Evolutionary conservation across 1,140 invertebrate genomes (phyloP).

Genomic region (Prorops nasuta): DNA sequence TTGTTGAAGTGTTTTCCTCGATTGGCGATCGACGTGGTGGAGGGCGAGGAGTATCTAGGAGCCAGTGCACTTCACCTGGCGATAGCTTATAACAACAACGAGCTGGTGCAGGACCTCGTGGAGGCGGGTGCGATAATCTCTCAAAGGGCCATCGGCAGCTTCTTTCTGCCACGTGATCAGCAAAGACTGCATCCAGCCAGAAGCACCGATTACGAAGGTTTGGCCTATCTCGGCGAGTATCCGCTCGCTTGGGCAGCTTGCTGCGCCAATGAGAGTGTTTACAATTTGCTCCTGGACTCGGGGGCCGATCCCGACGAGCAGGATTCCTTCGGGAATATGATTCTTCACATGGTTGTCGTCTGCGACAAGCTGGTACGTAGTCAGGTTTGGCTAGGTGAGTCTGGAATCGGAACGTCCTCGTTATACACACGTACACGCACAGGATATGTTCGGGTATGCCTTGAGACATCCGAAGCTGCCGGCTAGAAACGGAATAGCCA

Average conservation of each 20-base stretch:
- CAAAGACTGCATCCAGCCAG: conserved; percentile 71
- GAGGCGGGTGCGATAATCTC: conserved; percentile 87
- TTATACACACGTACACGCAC: no score
- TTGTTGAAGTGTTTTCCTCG: conserved; percentile 90
- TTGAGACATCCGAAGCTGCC: conserved; percentile 89
- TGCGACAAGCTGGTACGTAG: conserved; percentile 86
- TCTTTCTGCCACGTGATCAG: conserved; percentile 90
- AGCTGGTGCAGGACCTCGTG: conserved; percentile 89
- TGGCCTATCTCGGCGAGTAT: conserved; percentile 94
- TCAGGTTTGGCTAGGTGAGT: no score
- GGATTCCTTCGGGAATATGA: conserved; percentile 93
- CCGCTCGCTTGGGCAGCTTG: conserved; percentile 96
- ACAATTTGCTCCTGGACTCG: conserved; percentile 89
- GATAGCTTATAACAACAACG: conserved; percentile 94
- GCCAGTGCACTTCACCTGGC: conserved; percentile 93
- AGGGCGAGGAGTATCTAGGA: conserved; percentile 91
- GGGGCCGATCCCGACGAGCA: conserved; percentile 91
- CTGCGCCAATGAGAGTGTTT: conserved; percentile 95
- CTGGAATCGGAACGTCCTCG: no score
- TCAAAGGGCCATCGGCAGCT: conserved; percentile 89
- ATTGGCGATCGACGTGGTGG: conserved; percentile 89
- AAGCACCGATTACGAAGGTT: conserved; percentile 90
- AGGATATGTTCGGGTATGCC: conserved; percentile 99
- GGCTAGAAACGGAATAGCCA: conserved; percentile 86
- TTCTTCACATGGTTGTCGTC: conserved; percentile 97